Evolutionary conservation across 2,113 vertebrate genomes (phyloP).

Genomic region (Colossoma macropomum): DNA sequence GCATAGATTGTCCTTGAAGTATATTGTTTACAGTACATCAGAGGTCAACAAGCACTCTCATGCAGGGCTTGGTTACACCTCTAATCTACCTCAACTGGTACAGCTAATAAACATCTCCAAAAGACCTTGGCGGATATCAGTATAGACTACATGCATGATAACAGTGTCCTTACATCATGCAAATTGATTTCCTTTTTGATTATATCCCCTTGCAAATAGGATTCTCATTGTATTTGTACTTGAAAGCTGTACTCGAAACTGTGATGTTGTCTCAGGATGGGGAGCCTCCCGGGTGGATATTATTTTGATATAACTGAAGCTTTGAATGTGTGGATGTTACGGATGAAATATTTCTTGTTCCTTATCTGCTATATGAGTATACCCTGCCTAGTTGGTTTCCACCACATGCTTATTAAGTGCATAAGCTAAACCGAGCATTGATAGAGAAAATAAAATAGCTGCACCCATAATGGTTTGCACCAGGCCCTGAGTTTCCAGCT

Average conservation of each 20-base stretch:
- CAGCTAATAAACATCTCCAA: not conserved
- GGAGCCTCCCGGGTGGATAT: not conserved
- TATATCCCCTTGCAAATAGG: not conserved
- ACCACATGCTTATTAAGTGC: slow-evolving; percentile 20
- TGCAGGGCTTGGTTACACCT: not conserved
- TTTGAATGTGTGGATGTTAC: not conserved
- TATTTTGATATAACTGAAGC: not conserved
- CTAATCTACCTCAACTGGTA: not conserved
- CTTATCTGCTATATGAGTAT: not conserved
- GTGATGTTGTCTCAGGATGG: not conserved
- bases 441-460: slow-evolving; percentile 50
- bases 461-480: slow-evolving; percentile 37
- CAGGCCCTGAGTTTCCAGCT: slow-evolving; percentile 37
- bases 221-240: not conserved
- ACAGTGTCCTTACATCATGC: not conserved
- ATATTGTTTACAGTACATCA: not conserved
- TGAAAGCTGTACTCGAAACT: not conserved
- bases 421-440: slow-evolving; percentile 37
- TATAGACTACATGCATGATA: not conserved
- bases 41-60: not conserved
- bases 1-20: too few species aligned
- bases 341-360: not conserved
- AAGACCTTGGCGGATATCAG: not conserved
- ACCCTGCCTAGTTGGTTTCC: not conserved
- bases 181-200: not conserved